These are phyloP conservation scores for Eupithecia subumbrata DNA, from an alignment of 2,888 invertebrate species.

Conservation along the genomic window DNA sequence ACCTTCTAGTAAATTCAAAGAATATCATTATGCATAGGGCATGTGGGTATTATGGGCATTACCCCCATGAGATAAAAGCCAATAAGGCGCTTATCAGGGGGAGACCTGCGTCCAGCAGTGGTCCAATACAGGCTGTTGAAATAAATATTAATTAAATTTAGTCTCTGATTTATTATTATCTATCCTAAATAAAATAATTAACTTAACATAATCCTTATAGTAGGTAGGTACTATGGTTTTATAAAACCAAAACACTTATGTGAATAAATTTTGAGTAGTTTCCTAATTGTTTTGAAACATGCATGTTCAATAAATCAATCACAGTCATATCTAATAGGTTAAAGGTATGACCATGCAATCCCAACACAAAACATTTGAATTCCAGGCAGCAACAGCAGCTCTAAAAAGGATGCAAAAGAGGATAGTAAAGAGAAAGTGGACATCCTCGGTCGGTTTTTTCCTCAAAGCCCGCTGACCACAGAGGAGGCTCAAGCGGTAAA, in stretches of 20 bases:
- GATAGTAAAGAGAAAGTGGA: constrained; percentile 69
- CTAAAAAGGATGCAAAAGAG: constrained; percentile 47
- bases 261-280: not conserved
- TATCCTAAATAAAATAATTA: too few relatives aligned
- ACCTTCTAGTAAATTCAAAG: not conserved
- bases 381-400: constrained; percentile 22
- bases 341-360: not conserved
- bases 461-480: constrained; percentile 73
- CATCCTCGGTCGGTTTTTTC: constrained; percentile 84
- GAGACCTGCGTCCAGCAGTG: too few relatives aligned
- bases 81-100: too few relatives aligned
- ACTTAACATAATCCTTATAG: too few relatives aligned
- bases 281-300: not conserved
- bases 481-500: constrained; percentile 78
- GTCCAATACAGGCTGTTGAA: too few relatives aligned
- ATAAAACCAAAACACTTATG: not conserved
- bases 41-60: too few relatives aligned
- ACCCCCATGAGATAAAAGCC: too few relatives aligned
- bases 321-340: not conserved
- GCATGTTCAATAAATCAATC: not conserved
- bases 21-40: not conserved
- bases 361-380: not conserved
- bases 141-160: too few relatives aligned
- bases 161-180: not conserved
- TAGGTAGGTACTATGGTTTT: not conserved